Percentiles rank a stretch among this genome's conserved stretches.
Evolutionary conservation across 2,797 vertebrate species (phyloP).

Genomic region (Paratrypauchen microcephalus): DNA sequence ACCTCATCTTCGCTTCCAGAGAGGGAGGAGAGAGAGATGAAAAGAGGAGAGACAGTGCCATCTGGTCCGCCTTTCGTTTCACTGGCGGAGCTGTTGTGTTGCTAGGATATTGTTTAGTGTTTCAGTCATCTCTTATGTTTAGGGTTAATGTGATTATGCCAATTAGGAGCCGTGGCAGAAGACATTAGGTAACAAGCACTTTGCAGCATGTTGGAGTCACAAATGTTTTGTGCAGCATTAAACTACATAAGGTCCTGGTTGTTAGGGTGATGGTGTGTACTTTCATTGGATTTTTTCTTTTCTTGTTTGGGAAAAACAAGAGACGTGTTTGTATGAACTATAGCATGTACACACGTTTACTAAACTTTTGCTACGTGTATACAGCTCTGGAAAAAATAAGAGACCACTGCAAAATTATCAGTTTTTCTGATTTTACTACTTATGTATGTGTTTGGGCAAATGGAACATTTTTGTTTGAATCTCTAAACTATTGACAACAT

Average conservation of each 20-base stretch:
- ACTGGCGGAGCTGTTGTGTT: neutral
- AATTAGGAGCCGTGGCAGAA: constrained; percentile 7
- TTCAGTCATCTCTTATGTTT: constrained; percentile 7
- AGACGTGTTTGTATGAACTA: no score
- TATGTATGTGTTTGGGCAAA: no score
- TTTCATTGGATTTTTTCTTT: neutral
- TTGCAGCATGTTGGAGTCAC: neutral
- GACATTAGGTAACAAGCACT: constrained; percentile 1
- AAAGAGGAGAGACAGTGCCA: constrained; percentile 63
- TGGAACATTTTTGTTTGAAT: no score
- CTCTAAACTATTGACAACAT: no score
- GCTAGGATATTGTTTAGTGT: constrained; percentile 5
- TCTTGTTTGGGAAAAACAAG: no score
- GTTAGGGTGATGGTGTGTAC: neutral
- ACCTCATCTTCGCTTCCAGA: constrained; percentile 9
- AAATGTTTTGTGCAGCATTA: neutral
- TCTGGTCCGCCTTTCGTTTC: constrained; percentile 44
- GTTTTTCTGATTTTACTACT: no score
- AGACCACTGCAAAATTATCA: no score
- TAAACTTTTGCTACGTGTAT: no score
- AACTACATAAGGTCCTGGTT: neutral
- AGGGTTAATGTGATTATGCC: constrained; percentile 4
- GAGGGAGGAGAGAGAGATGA: constrained; percentile 1
- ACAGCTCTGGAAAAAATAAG: no score
- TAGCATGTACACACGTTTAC: no score